Conservation (phyloP, 2,113 vertebrate genomes). For the Ranitomeya variabilis region DNA sequence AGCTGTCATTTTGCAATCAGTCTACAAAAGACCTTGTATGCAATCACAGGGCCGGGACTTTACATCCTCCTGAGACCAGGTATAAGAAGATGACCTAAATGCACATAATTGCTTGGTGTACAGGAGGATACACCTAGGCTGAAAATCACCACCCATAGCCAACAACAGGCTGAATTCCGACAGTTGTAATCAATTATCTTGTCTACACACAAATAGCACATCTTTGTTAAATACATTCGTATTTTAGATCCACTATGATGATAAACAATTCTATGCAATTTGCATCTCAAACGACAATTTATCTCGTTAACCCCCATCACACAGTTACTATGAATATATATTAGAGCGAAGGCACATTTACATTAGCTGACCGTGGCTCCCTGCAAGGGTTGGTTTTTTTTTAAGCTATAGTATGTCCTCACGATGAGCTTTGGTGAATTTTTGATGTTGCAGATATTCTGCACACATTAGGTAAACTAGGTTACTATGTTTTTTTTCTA, state of each 20-base stretch:
- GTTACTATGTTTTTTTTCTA: too few relatives aligned
- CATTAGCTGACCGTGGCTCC: too few relatives aligned
- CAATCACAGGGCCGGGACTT: slow-evolving; percentile 42
- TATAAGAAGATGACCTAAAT: slow-evolving; percentile 41
- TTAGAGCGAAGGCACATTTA: neutral
- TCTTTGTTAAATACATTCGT: too few relatives aligned
- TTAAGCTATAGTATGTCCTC: too few relatives aligned
- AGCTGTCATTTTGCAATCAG: slow-evolving; percentile 38
- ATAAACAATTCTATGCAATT: neutral
- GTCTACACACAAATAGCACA: neutral
- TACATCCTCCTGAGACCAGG: neutral
- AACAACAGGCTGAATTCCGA: slow-evolving; percentile 20
- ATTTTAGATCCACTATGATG: neutral
- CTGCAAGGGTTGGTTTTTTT: too few relatives aligned
- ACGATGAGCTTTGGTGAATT: too few relatives aligned
- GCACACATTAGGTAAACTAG: too few relatives aligned
- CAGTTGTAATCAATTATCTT: neutral
- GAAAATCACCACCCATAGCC: slow-evolving; percentile 5
- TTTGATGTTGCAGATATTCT: too few relatives aligned
- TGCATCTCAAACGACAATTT: neutral
- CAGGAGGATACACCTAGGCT: slow-evolving; percentile 26
- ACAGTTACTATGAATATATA: neutral
- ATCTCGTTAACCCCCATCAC: neutral
- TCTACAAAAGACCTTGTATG: slow-evolving; percentile 1
- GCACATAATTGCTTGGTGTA: slow-evolving; percentile 12